Conservation (phyloP, 2,888 invertebrate genomes). For the Euplagia quadripunctaria region DNA sequence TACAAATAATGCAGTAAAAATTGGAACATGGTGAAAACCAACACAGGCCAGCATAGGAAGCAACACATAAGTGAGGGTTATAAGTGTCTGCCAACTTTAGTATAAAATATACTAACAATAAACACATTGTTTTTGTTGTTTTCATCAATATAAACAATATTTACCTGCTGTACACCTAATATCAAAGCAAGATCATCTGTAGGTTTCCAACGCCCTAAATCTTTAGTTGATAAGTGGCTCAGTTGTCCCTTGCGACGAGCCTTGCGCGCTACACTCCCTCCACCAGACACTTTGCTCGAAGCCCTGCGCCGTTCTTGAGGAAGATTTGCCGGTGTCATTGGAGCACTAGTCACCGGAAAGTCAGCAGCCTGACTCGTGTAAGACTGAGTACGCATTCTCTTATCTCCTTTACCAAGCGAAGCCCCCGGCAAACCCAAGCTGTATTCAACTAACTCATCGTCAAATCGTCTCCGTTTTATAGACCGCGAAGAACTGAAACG, state of each 20-base stretch:
- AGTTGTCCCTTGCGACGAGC: constrained; percentile 89
- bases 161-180: constrained; percentile 95
- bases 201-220: constrained; percentile 98
- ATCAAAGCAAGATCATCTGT: constrained; percentile 98
- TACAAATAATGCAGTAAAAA: no score
- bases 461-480: constrained; percentile 98
- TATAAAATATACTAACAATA: no score
- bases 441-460: constrained; percentile 98
- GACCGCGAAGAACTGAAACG: constrained; percentile 94
- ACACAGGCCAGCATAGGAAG: no score
- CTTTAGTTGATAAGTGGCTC: constrained; percentile 92
- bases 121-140: no score
- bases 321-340: constrained; percentile 63
- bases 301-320: constrained; percentile 70
- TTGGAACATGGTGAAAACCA: no score
- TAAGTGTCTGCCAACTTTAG: no score
- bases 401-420: constrained; percentile 80
- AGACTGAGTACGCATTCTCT: constrained; percentile 82
- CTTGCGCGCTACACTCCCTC: constrained; percentile 78
- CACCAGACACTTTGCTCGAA: constrained; percentile 77
- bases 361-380: constrained; percentile 86
- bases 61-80: no score
- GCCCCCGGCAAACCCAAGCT: constrained; percentile 91
- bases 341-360: constrained; percentile 63
- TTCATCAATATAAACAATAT: no score